Evolutionary conservation across 2,888 invertebrate species (phyloP), one percentile per base, ranked within the genome.

Genomic region (Coelinius sp.): DNA sequence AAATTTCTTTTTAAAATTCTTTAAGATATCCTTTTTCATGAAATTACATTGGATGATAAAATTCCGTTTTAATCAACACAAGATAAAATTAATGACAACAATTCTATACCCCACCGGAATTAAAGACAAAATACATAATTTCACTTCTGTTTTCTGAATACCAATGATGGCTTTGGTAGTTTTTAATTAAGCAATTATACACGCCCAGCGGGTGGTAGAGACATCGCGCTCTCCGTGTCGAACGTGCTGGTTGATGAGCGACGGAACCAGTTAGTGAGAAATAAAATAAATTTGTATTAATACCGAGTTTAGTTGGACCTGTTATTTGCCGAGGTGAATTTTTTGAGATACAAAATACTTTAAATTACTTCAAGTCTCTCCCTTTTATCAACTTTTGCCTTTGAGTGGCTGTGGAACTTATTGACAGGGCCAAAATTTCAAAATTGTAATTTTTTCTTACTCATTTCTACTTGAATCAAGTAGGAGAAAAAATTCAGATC

Each of bases 141-240:
- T 49, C 53, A 72, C 63, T 72, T 72, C 68, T 72, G 67, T 68
- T 62, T 56, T 64, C 41, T 44, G 63, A 46, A 68, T 68, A 64
- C 25, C 38, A 68, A 53, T 52, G 46, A 53, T 46, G 25, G 10
- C 41, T 41, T 52, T 25, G 56, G 35, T 27, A 52, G 68, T 68
- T 72, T 72, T 72, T 72, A 72, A 72, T 72, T 72, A 72, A 72
- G 72, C 68, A 72, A 72, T 72, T 72, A 72, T 72, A 68, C 63
- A 68, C 64, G 68, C 68, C 25, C 72, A 56, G 68, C 72, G 68
- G 72, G 72, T 44, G 41, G 41, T 22, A 24, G 24, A 63, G 59
- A 68, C 66, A 71, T 63, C 35, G 62, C 63, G 68, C 68, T 63
- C 63, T 64, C 41, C 72, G 72, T 72, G 68, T 72, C 64, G 68